Evolutionary conservation across 2,888 invertebrate species (phyloP).

Genomic region (Acronicta alni): DNA sequence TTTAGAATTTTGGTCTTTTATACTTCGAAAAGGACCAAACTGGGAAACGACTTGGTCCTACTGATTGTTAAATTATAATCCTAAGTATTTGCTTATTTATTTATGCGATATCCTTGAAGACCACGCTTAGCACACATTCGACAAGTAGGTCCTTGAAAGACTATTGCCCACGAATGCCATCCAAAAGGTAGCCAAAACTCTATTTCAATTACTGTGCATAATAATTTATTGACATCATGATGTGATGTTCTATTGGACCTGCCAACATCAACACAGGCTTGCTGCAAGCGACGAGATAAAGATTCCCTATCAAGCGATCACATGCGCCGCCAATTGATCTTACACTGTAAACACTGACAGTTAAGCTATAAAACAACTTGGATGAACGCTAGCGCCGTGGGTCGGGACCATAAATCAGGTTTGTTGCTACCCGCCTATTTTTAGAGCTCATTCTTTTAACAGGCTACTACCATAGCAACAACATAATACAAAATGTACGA

Average conservation of each 20-base stretch:
- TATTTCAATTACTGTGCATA: constrained; percentile 35
- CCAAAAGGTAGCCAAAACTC: constrained; percentile 10
- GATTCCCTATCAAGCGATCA: constrained; percentile 39
- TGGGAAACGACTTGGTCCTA: neutral
- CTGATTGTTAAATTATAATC: neutral
- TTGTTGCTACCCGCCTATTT: constrained; percentile 74
- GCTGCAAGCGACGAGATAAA: constrained; percentile 29
- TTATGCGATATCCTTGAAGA: too few relatives aligned
- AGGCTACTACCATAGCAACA: constrained; percentile 61
- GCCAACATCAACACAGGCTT: constrained; percentile 26
- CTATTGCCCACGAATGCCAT: too few relatives aligned
- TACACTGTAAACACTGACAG: constrained; percentile 55
- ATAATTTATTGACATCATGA: constrained; percentile 38
- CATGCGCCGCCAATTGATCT: constrained; percentile 52
- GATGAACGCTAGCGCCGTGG: constrained; percentile 52
- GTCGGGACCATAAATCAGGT: constrained; percentile 70
- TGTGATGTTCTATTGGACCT: constrained; percentile 42
- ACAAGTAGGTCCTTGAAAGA: too few relatives aligned
- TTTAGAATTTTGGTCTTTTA: neutral
- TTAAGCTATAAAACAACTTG: constrained; percentile 61
- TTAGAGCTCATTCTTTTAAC: constrained; percentile 68
- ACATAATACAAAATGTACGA: constrained; percentile 53
- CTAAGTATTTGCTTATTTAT: neutral
- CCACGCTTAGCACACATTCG: too few relatives aligned
- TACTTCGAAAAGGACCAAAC: neutral